A percentile compares a stretch with the other conserved stretches of the same genome.
Evolutionary conservation across 2,888 invertebrate species (phyloP).

Genomic region (Cephalotes varians): DNA sequence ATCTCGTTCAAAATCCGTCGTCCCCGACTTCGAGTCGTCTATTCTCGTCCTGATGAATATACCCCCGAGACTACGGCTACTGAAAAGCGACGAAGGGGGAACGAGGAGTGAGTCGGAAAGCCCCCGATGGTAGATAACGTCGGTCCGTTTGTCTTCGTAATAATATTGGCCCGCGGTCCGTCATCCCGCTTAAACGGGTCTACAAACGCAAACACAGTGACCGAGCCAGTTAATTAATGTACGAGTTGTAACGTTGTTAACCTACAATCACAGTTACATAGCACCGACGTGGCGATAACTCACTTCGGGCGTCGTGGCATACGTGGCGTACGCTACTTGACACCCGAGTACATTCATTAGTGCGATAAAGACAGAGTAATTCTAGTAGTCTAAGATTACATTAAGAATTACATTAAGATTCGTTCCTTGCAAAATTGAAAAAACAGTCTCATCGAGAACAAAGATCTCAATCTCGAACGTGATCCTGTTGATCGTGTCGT

Average conservation of each 20-base stretch:
- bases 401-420: neutral
- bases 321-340: neutral
- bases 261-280: constrained; percentile 68
- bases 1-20: constrained; percentile 37
- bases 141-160: constrained; percentile 79
- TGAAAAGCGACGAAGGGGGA: constrained; percentile 45
- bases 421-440: neutral
- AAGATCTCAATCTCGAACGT: constrained; percentile 70
- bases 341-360: constrained; percentile 6
- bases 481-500: constrained; percentile 62
- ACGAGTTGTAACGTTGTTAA: constrained; percentile 78
- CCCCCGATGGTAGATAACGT: constrained; percentile 77
- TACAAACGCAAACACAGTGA: constrained; percentile 77
- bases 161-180: constrained; percentile 74
- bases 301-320: constrained; percentile 25
- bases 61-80: constrained; percentile 62
- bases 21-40: constrained; percentile 61
- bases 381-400: neutral
- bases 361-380: neutral
- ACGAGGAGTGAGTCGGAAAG: constrained; percentile 65
- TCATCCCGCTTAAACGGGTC: constrained; percentile 68
- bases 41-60: constrained; percentile 77
- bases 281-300: constrained; percentile 47
- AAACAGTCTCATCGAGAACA: constrained; percentile 60
- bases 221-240: constrained; percentile 78